Conservation (phyloP, 2,113 vertebrate genomes). For the Cavia porcellus region DNA sequence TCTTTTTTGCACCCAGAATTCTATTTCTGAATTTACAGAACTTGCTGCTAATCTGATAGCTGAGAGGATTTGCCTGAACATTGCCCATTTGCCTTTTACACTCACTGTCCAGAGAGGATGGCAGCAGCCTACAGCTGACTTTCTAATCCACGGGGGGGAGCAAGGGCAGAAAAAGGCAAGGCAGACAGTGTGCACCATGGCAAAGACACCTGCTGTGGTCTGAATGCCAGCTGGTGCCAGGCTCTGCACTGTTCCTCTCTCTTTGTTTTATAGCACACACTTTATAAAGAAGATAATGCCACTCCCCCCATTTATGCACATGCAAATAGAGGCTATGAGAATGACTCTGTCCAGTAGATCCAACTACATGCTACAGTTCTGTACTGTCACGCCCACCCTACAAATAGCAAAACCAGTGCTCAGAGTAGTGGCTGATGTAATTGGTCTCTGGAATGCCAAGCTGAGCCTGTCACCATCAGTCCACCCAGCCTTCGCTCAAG, state of each 20-base stretch:
- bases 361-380: accelerated
- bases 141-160: neutral
- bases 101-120: neutral
- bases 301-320: neutral
- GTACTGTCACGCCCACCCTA: neutral
- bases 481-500: neutral
- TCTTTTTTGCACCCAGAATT: neutral
- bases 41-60: accelerated
- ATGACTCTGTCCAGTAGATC: no score
- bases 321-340: neutral
- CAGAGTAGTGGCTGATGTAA: neutral
- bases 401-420: neutral
- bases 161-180: neutral
- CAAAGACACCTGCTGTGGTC: accelerated
- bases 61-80: neutral
- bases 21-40: neutral
- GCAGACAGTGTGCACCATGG: neutral
- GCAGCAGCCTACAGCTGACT: no score
- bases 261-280: accelerated
- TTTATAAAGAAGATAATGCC: accelerated
- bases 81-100: accelerated
- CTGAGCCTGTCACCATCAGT: accelerated
- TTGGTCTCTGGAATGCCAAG: neutral
- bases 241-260: neutral
- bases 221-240: accelerated